These are phyloP conservation scores for Cantharis lateralis DNA, from an alignment of 2,888 invertebrate species.

Conservation along the genomic window DNA sequence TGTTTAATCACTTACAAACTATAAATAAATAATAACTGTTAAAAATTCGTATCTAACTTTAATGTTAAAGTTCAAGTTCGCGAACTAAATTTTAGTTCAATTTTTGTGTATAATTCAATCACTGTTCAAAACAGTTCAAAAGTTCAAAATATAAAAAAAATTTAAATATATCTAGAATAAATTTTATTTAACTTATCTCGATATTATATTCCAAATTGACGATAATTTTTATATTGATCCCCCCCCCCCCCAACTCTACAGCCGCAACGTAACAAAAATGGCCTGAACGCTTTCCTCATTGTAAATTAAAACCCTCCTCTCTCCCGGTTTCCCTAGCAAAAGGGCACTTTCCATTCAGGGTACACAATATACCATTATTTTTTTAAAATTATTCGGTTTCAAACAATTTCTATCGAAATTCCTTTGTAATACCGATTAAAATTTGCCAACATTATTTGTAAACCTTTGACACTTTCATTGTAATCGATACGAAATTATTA, in stretches of 20 bases:
- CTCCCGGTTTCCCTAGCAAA: no score
- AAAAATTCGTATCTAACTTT: neutral
- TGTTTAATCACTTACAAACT: neutral
- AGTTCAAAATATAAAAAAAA: neutral
- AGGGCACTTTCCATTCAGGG: no score
- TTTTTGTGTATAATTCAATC: neutral
- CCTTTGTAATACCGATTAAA: neutral
- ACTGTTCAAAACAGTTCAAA: neutral
- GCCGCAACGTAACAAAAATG: no score
- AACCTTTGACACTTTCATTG: neutral
- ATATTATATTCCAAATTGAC: no score
- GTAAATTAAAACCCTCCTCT: no score
- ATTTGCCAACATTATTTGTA: neutral
- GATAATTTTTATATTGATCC: no score
- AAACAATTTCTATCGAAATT: neutral
- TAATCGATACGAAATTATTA: neutral
- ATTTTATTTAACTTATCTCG: no score
- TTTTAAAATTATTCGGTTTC: neutral
- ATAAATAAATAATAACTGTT: neutral
- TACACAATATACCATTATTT: no score
- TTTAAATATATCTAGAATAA: neutral
- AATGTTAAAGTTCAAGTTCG: neutral
- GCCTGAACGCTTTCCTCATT: no score
- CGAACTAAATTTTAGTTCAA: neutral
- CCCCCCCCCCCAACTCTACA: no score